Percentiles rank a stretch among this genome's conserved stretches.
Conservation (phyloP, 2,888 invertebrate genomes). For the Crocallis elinguaria region DNA sequence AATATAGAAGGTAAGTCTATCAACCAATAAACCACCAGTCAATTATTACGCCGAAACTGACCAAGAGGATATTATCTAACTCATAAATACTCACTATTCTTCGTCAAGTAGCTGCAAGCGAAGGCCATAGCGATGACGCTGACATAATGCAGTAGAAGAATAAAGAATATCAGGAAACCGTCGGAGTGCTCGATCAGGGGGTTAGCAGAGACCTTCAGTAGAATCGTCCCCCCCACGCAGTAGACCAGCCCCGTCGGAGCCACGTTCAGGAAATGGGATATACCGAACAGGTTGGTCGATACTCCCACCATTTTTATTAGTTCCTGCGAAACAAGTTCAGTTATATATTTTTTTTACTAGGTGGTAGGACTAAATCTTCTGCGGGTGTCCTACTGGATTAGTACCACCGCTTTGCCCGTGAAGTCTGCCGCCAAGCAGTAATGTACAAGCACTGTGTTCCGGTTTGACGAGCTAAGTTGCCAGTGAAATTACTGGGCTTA, state of each 20-base stretch:
- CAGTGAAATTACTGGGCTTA: no score
- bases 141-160: constrained; percentile 37
- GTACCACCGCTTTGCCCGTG: no score
- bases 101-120: constrained; percentile 36
- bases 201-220: constrained; percentile 30
- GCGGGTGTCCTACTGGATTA: no score
- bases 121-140: constrained; percentile 35
- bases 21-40: no score
- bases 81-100: constrained; percentile 38
- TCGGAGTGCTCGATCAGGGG: constrained; percentile 36
- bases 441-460: no score
- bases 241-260: constrained; percentile 32
- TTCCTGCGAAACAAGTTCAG: constrained; percentile 43
- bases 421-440: no score
- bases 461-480: no score
- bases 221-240: constrained; percentile 11
- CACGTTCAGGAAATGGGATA: constrained; percentile 39
- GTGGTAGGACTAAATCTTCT: no score
- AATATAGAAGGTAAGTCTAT: no score
- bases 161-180: constrained; percentile 29
- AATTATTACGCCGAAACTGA: no score
- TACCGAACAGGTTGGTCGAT: constrained; percentile 25
- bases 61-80: no score
- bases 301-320: constrained; percentile 44
- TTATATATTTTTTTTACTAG: no score